Percentiles rank a stretch among this genome's conserved stretches.
Conservation (phyloP, 1,140 invertebrate genomes). For the Brachionus manjavacas region DNA sequence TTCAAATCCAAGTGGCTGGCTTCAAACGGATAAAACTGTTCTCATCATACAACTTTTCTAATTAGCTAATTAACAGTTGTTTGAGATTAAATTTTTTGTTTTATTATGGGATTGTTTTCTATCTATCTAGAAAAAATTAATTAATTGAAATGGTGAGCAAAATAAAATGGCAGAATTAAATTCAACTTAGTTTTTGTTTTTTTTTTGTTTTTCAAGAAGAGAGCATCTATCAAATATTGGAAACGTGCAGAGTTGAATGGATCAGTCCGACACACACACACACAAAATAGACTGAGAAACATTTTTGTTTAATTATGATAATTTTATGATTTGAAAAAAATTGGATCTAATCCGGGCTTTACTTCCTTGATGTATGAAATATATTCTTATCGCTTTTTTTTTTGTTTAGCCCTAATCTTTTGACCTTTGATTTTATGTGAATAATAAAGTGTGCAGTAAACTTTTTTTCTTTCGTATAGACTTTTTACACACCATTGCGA, state of each 20-base stretch:
- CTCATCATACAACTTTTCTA: neutral
- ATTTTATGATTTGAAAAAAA: neutral
- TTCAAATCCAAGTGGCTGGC: neutral
- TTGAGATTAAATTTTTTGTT: neutral
- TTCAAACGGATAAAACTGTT: neutral
- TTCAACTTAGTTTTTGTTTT: neutral
- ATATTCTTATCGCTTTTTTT: neutral
- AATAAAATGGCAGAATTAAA: conserved; percentile 28
- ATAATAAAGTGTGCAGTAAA: neutral
- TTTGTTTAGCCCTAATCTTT: neutral
- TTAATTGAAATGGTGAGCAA: neutral
- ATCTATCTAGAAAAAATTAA: neutral
- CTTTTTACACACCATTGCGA: neutral
- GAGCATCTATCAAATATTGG: neutral
- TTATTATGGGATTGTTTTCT: neutral
- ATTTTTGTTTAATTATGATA: neutral
- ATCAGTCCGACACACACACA: neutral
- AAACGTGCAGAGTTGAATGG: neutral
- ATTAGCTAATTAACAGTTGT: conserved; percentile 37
- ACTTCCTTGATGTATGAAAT: neutral
- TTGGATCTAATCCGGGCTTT: neutral
- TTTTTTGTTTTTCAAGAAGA: neutral
- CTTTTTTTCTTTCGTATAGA: neutral
- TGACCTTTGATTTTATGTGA: neutral
- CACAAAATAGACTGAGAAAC: neutral